phyloP scores from a whole-genome alignment of 2,797 vertebrate species.

The Brachyrhaphis roseni region DNA sequence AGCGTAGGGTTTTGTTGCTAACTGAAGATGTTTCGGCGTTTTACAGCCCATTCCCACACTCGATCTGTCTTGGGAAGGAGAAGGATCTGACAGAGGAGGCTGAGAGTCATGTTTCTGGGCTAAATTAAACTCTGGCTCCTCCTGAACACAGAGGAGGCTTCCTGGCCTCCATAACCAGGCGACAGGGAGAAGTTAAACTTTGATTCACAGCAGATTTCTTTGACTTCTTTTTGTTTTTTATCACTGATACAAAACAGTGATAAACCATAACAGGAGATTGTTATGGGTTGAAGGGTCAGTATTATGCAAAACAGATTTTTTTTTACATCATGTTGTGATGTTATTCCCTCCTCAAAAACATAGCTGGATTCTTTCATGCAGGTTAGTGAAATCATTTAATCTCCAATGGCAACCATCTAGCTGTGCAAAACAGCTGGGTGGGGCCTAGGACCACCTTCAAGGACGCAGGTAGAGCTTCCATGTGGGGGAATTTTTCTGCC shows the following conservation, averaged over 20 bases:
- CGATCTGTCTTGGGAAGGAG: constrained; percentile 26
- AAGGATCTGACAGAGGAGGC: constrained; percentile 58
- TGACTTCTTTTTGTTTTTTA: background rate
- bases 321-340: too few species aligned
- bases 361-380: too few species aligned
- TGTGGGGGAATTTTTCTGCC: too few species aligned
- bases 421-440: too few species aligned
- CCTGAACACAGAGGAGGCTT: constrained; percentile 51
- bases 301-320: too few species aligned
- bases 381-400: too few species aligned
- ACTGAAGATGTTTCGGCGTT: constrained; percentile 12
- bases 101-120: constrained; percentile 65
- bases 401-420: too few species aligned
- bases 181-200: constrained; percentile 2
- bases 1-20: background rate
- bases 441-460: too few species aligned
- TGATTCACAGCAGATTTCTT: background rate
- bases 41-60: constrained; percentile 11
- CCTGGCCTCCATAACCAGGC: constrained; percentile 43
- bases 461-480: too few species aligned
- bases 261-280: constrained; percentile 4
- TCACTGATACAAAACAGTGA: constrained; percentile 2
- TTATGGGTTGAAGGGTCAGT: background rate
- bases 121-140: constrained; percentile 74
- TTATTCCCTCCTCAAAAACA: too few species aligned